Base-by-base conservation (phyloP, 2,888 invertebrate genomes). In the Sthenelais limicola region DNA sequence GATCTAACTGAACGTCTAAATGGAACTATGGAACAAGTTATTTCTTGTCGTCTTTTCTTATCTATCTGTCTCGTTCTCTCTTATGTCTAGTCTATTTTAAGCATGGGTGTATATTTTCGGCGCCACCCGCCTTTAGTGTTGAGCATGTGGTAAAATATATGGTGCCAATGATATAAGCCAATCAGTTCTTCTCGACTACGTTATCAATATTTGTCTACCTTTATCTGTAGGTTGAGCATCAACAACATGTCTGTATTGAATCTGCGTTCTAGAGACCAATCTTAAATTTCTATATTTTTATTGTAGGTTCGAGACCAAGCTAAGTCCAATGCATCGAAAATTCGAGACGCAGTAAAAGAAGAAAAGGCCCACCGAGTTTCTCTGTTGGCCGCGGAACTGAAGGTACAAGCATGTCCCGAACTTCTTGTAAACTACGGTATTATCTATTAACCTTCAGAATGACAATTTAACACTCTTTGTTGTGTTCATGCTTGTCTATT, bases 251-350 rank as follows among this genome's bases (percentile, higher is more conserved):
- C n/a, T n/a, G n/a, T n/a, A n/a, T n/a, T n/a, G n/a, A n/a, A n/a
- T n/a, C n/a, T n/a, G n/a, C n/a, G n/a, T n/a, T n/a, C n/a, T n/a
- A n/a, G n/a, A n/a, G n/a, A n/a, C n/a, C n/a, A n/a, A n/a, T n/a
- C n/a, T n/a, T n/a, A n/a, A n/a, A n/a, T n/a, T n/a, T n/a, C n/a
- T n/a, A n/a, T n/a, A n/a, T n/a, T n/a, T 28, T 71, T 3, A n/a
- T 72, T 73, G 7, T 51, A 84, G 85, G 85, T 86, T 18, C 77
- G 87, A 58, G 84, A 86, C 73, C 85, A 85, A 76, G 80, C 84
- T 7, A 86, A 84, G 73, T 76, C 75, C 33, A 84, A 83, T 79
- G 85, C 87, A 0, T 82, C 83, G 1, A 80, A 78, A 58, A 81
- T 86, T 30, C 74, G 85, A 28, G 75, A 84, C 48, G 83, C 83